phyloP scores from a whole-genome alignment of 2,888 invertebrate species.

The Protophormia terraenovae region DNA sequence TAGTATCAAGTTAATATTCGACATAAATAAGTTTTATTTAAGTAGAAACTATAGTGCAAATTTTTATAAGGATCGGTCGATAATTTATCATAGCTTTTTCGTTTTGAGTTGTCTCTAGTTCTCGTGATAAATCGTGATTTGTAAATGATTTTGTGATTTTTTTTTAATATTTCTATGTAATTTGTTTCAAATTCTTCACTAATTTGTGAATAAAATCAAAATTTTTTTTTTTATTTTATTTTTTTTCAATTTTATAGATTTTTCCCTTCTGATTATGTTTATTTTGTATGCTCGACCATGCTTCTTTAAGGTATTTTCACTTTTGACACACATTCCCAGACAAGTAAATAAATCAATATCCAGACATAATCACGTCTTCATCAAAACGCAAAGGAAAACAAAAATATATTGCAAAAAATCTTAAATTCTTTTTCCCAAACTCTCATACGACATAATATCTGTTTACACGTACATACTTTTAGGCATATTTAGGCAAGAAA shows the following conservation, averaged over 20 bases:
- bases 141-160: too few species aligned
- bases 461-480: slow-evolving; percentile 5
- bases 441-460: neutral
- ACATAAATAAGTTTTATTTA: too few species aligned
- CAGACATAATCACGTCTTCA: slow-evolving; percentile 44
- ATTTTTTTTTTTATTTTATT: neutral
- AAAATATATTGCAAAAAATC: neutral
- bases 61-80: too few species aligned
- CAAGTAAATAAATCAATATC: slow-evolving; percentile 60
- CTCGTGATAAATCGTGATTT: too few species aligned
- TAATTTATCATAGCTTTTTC: too few species aligned
- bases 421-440: too few species aligned
- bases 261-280: slow-evolving; percentile 8
- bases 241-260: neutral
- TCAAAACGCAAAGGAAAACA: neutral
- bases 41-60: too few species aligned
- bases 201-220: too few species aligned
- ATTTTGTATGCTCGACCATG: slow-evolving; percentile 15
- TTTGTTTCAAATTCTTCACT: too few species aligned
- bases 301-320: slow-evolving; percentile 29
- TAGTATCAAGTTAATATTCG: too few species aligned
- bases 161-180: too few species aligned
- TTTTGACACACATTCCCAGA: slow-evolving; percentile 45
- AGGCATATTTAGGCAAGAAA: neutral
- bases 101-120: too few species aligned